Base-by-base conservation (phyloP, 2,888 invertebrate genomes). In the Acrocera orbiculus region DNA sequence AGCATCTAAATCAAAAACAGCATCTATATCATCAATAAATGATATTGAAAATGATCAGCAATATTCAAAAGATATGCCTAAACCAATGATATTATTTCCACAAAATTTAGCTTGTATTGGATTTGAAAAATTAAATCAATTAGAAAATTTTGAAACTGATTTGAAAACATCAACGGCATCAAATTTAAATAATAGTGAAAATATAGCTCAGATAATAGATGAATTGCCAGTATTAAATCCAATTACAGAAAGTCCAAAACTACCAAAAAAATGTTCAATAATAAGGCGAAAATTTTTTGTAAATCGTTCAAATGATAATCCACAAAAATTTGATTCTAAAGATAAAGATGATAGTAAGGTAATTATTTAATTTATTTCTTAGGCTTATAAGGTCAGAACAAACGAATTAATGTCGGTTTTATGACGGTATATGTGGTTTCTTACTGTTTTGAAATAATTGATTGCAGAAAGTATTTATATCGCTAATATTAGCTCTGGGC, bases 51-150 rank as follows among this genome's bases (percentile, higher is more conserved):
- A 19, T 17, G 16, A 20, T 19, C 8, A 8, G 19, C 13, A 16
- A 4, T 17, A 32, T 16, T 11, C 25, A 4, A n/a, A n/a, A 5
- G 46, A 51, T 33, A 45, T 60, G 43, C 59, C 60, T 19, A 54
- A 53, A 41, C 52, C 60, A 5, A 60, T 59, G 60, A 46, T 49
- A 13, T 53, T 59, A 13, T 58, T 59, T 42, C 58, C 59, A 3
- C 50, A 50, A n/a, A 57, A 56, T 42, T 50, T 58, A 34, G 50
- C 49, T 30, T 59, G 60, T 34, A 45, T 58, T 35, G 55, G 56
- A n/a, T 56, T 56, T 35, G 59, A 58, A 31, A 47, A 49, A 40
- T 32, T 54, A 5, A 53, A 49, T 27, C 47, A 50, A 34, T 16
- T 19, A 25, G n/a, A n/a, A n/a, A n/a, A n/a, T n/a, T 11, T n/a